These are phyloP conservation scores for zebrafish (Danio rerio) DNA, from an alignment of 2,113 vertebrate genomes.

Conservation along the genomic window DNA sequence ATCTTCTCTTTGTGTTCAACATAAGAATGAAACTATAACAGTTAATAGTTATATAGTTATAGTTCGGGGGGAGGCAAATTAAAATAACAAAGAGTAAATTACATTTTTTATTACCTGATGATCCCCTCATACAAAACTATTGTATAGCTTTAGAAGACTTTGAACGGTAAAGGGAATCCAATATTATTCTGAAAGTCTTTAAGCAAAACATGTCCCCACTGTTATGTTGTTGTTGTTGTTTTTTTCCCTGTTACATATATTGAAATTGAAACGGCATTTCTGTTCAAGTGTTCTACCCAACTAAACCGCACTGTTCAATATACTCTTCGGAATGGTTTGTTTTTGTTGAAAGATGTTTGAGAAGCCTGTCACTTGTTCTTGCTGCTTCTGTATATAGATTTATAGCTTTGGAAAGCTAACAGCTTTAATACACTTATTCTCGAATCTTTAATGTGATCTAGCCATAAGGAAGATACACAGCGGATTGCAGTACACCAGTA, in stretches of 20 bases:
- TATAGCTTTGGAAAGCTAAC: slow-evolving; percentile 39
- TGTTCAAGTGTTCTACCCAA: not conserved
- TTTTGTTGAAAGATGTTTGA: slow-evolving; percentile 23
- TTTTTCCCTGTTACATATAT: not conserved
- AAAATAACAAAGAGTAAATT: no score
- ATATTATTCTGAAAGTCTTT: not conserved
- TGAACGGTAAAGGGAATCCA: not conserved
- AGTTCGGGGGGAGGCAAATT: no score
- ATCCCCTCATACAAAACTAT: not conserved
- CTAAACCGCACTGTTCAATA: slow-evolving; percentile 6
- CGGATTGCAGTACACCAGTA: slow-evolving; percentile 14
- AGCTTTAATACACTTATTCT: slow-evolving; percentile 47
- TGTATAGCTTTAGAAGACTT: not conserved
- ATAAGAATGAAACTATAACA: no score
- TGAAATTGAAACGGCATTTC: not conserved
- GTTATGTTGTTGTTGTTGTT: not conserved
- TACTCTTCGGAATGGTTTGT: slow-evolving; percentile 7
- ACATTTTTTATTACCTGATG: not conserved
- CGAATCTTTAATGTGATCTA: slow-evolving; percentile 40
- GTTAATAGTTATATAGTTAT: no score
- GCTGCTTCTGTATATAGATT: slow-evolving; percentile 55
- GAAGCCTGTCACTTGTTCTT: slow-evolving; percentile 45
- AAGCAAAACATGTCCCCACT: not conserved
- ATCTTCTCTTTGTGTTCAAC: no score
- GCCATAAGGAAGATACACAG: not conserved